phyloP scores from a whole-genome alignment of 2,113 vertebrate genomes.

The Pachycephala philippinensis region DNA sequence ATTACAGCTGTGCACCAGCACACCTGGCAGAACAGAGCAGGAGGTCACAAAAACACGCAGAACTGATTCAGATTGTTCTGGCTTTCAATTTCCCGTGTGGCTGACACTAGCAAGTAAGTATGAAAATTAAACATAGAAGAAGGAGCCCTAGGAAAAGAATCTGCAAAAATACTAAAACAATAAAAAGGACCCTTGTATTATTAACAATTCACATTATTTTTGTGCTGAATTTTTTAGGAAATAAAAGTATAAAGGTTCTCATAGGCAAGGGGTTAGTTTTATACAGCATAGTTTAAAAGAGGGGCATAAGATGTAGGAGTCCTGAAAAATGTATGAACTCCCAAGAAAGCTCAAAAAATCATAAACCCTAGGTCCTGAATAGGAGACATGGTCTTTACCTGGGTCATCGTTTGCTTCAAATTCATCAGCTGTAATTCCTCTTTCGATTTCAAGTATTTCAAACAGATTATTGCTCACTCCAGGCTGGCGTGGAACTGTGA shows the following conservation, averaged over 20 bases:
- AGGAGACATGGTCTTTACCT: constrained; percentile 69
- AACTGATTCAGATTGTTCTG: neutral
- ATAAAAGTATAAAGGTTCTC: neutral
- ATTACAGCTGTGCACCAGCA: constrained; percentile 86
- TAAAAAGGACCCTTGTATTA: neutral
- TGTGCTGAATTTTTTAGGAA: neutral
- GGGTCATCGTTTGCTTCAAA: constrained; percentile 88
- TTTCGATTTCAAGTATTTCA: constrained; percentile 89
- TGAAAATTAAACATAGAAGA: neutral
- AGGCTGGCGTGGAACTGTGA: constrained; percentile 87
- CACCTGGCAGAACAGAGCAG: constrained; percentile 68
- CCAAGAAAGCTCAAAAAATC: neutral
- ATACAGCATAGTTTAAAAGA: neutral
- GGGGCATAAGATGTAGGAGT: neutral
- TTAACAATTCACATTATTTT: neutral
- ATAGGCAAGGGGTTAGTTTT: neutral
- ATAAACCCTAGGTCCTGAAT: neutral
- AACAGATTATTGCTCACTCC: constrained; percentile 83
- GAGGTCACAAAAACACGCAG: neutral
- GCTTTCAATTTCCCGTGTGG: neutral
- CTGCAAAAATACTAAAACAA: neutral
- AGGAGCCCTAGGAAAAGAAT: neutral
- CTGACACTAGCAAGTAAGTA: neutral
- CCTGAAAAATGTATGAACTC: neutral
- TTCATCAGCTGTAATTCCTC: constrained; percentile 86